Base-by-base conservation (phyloP, 1,140 invertebrate genomes). In the Psix sp. region DNA sequence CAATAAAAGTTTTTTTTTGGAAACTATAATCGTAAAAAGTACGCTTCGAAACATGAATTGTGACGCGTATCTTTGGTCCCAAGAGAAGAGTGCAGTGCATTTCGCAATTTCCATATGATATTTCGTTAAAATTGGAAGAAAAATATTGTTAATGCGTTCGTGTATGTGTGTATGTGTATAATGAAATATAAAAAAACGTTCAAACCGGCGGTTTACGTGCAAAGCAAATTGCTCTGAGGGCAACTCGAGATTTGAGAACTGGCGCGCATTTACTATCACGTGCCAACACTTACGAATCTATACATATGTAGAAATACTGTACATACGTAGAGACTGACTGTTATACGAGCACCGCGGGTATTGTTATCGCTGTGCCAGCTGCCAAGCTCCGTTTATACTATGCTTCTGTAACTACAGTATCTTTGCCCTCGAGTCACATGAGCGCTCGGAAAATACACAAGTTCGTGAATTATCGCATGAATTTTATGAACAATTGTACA, bases 321-420 rank as follows among this genome's bases (percentile, higher is more conserved):
- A 63, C 71, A 63, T 63, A 68, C 56, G 71, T 36, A 52, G 42
- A 71, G 49, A 56, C 67, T 74, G 79, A 76, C 67, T 80, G 76
- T 74, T 81, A 76, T 80, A 82, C 75, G 75, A 82, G 79, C 74
- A 81, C 80, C 76, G 54, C 76, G 79, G 76, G 78, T 81, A 82
- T 83, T 83, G 81, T 82, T 82, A 82, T 82, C 81, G 76, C 59
- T 74, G 45, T 66, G 52, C 74, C 80, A 82, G 80, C 80, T 81
- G 81, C 80, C 78, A 81, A 74, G 45, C 74, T 60, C 73, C 54
- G 63, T 72, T 79, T 74, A 73, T 66, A 67, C 76, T 70, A 57
- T 57, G 60, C 62, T 73, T 66, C 70, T 73, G 70, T 49, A 66
- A 73, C 70, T 66, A 60, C 48, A 56, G 62, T 74, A 74, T 74